These are phyloP conservation scores for Indicator maculatus DNA, from an alignment of 2,113 vertebrate species.

Conservation along the genomic window DNA sequence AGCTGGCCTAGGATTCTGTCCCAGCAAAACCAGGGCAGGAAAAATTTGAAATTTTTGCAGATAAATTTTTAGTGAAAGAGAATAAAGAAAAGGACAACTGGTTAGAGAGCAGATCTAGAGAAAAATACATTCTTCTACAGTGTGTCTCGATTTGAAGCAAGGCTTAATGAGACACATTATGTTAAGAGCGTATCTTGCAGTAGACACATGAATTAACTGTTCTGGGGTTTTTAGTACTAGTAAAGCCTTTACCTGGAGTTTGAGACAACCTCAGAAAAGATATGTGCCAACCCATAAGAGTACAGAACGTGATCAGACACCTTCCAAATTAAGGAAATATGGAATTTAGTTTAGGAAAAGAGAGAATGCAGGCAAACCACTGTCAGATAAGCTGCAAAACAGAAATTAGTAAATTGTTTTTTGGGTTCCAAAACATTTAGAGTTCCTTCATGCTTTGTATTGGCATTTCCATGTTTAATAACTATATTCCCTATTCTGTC, in stretches of 20 bases:
- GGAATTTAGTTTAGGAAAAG: background rate
- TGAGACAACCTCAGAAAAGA: background rate
- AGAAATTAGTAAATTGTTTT: background rate
- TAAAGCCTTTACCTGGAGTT: background rate
- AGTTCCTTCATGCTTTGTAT: background rate
- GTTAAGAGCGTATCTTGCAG: background rate
- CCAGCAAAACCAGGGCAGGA: too few relatives aligned
- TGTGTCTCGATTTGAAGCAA: background rate
- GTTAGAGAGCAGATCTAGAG: background rate
- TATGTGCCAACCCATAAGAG: background rate
- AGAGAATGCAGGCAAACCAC: background rate
- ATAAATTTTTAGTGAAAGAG: background rate
- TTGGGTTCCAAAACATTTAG: background rate
- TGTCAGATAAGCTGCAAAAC: background rate
- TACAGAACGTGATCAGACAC: background rate
- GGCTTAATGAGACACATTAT: background rate
- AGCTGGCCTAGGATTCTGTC: too few relatives aligned
- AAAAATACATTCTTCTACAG: background rate
- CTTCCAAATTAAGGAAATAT: background rate
- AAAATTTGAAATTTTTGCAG: background rate
- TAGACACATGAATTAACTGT: background rate
- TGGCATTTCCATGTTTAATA: constrained; percentile 13
- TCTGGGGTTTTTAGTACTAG: background rate
- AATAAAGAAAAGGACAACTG: background rate
- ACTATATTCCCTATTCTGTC: background rate